These are phyloP conservation scores for Odocoileus virginianus DNA, from an alignment of 2,113 vertebrate species.

Conservation along the genomic window DNA sequence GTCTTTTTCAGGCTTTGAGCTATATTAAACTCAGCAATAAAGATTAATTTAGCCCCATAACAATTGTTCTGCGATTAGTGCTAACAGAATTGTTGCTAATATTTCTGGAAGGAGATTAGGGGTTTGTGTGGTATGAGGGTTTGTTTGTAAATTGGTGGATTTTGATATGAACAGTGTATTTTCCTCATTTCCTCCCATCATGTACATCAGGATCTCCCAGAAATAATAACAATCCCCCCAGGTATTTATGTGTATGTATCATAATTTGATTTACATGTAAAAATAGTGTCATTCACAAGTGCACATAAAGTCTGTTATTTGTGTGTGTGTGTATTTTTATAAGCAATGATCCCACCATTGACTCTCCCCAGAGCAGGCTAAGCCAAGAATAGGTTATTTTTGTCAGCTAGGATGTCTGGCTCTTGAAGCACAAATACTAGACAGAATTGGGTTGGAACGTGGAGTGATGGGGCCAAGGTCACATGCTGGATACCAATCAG, in stretches of 20 bases:
- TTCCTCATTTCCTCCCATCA: background rate
- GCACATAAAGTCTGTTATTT: background rate
- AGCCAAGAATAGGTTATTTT: background rate
- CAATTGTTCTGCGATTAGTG: background rate
- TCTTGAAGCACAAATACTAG: background rate
- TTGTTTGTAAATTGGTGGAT: background rate
- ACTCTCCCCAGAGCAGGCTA: background rate
- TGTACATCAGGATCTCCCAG: background rate
- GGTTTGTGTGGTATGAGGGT: background rate
- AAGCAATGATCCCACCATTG: background rate
- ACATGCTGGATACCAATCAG: constrained; percentile 26
- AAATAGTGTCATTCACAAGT: constrained; percentile 5
- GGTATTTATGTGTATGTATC: background rate
- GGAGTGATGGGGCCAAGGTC: background rate
- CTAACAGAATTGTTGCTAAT: background rate
- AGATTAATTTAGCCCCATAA: background rate
- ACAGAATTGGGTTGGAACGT: constrained; percentile 45
- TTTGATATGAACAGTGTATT: background rate
- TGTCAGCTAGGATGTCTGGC: constrained; percentile 12
- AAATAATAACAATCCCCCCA: constrained; percentile 5
- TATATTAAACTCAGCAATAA: background rate
- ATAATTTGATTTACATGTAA: background rate
- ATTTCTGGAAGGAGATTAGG: background rate
- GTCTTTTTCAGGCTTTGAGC: background rate
- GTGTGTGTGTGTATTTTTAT: constrained; percentile 8